Conservation (phyloP, 2,113 vertebrate genomes). For the Tursiops truncatus region DNA sequence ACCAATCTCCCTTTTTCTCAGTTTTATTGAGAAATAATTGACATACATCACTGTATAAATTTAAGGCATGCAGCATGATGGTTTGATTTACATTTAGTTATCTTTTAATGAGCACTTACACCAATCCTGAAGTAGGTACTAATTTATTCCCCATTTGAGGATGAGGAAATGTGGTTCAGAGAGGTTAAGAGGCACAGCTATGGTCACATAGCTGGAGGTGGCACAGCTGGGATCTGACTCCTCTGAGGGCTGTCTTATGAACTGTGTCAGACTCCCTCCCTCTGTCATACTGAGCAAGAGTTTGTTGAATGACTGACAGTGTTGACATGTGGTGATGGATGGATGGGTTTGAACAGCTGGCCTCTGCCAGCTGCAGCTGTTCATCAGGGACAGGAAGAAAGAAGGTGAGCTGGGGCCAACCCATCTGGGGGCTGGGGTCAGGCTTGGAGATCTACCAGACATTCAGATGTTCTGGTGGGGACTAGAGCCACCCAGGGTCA, state of each 20-base stretch:
- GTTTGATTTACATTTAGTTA: not conserved
- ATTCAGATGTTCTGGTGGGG: not conserved
- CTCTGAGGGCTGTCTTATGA: not conserved
- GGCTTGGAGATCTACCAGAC: not conserved
- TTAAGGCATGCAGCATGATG: not conserved
- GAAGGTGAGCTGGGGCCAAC: not conserved
- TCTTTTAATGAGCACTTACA: not conserved
- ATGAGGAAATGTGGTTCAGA: not conserved
- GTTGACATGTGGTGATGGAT: not conserved
- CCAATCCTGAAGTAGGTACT: not conserved
- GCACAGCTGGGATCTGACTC: not conserved
- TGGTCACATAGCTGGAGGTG: not conserved
- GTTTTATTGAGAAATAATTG: not conserved
- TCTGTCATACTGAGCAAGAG: not conserved
- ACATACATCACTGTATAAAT: too few species aligned
- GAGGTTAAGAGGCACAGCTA: not conserved
- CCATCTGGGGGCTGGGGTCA: not conserved
- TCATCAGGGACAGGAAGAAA: not conserved
- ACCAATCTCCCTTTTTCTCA: not conserved
- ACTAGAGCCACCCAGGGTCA: not conserved
- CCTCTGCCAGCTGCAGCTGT: not conserved
- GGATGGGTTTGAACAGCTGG: not conserved
- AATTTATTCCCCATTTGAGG: not conserved
- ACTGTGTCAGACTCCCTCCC: too few species aligned
- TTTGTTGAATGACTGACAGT: not conserved